A percentile compares a stretch with the other conserved stretches of the same genome.
phyloP scores from a whole-genome alignment of 2,113 vertebrate genomes.

The Hippocampus guttulatus region DNA sequence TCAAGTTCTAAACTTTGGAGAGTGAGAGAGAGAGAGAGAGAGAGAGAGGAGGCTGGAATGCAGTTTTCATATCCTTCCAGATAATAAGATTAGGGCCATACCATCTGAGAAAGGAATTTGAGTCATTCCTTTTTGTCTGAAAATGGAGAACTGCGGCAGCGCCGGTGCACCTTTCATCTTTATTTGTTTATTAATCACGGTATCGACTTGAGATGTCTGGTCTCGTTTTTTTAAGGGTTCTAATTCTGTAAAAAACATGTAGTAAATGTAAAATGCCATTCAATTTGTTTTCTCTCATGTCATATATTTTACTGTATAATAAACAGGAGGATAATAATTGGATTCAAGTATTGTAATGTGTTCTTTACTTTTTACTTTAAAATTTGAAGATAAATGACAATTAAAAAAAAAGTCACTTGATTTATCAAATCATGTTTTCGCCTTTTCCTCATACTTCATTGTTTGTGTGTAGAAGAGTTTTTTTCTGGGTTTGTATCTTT shows the following conservation, averaged over 20 bases:
- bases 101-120: slow-evolving; percentile 63
- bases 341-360: too few relatives aligned
- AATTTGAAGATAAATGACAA: too few relatives aligned
- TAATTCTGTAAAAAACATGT: background rate
- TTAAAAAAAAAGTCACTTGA: too few relatives aligned
- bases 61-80: slow-evolving; percentile 67
- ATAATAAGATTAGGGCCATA: slow-evolving; percentile 73
- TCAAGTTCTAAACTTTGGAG: background rate
- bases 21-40: background rate
- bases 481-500: too few relatives aligned
- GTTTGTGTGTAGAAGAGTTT: background rate
- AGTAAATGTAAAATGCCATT: background rate
- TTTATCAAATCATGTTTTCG: too few relatives aligned
- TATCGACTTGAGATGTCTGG: background rate
- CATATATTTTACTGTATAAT: too few relatives aligned
- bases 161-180: background rate
- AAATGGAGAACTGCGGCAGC: slow-evolving; percentile 12
- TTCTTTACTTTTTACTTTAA: too few relatives aligned
- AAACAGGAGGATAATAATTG: too few relatives aligned
- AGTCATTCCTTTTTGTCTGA: slow-evolving; percentile 43
- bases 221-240: background rate
- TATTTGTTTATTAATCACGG: background rate
- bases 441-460: background rate
- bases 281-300: too few relatives aligned
- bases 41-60: slow-evolving; percentile 53